Evolutionary conservation across 2,888 invertebrate species (phyloP).

Genomic region (Atethmia centrago): DNA sequence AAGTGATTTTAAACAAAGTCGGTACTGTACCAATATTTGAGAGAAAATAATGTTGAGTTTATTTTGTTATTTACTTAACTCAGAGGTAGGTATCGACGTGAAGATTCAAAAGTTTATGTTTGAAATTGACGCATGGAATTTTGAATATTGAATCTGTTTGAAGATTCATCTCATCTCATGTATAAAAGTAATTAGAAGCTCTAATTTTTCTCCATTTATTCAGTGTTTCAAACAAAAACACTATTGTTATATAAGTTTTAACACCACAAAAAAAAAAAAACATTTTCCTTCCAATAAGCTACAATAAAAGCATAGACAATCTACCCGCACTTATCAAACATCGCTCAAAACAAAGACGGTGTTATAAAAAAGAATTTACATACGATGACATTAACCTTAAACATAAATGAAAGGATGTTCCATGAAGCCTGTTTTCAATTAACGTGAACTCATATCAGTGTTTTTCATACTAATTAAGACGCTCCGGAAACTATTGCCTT

Average conservation of each 20-base stretch:
- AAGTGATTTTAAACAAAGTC: slow-evolving; percentile 51
- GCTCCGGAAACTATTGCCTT: slow-evolving; percentile 27
- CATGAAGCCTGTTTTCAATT: slow-evolving; percentile 42
- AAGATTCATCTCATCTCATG: slow-evolving; percentile 2
- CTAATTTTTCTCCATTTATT: no score
- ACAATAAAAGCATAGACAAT: no score
- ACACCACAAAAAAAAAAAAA: no score
- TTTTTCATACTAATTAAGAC: slow-evolving; percentile 29
- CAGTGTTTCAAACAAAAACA: no score
- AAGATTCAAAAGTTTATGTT: slow-evolving; percentile 52
- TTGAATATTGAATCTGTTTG: slow-evolving; percentile 16
- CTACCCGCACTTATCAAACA: no score
- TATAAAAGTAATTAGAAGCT: no score
- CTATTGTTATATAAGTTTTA: no score
- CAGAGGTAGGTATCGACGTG: slow-evolving; percentile 35
- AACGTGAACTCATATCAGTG: slow-evolving; percentile 16
- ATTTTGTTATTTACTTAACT: slow-evolving; percentile 49
- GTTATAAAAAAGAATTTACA: not conserved
- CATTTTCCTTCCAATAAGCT: no score
- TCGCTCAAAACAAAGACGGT: no score
- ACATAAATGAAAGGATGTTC: slow-evolving; percentile 45
- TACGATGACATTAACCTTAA: slow-evolving; percentile 33
- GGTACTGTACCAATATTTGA: slow-evolving; percentile 23
- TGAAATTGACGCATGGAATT: slow-evolving; percentile 23
- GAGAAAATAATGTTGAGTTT: slow-evolving; percentile 35